Evolutionary conservation across 2,113 vertebrate species (phyloP).

Genomic region (Anguilla rostrata): DNA sequence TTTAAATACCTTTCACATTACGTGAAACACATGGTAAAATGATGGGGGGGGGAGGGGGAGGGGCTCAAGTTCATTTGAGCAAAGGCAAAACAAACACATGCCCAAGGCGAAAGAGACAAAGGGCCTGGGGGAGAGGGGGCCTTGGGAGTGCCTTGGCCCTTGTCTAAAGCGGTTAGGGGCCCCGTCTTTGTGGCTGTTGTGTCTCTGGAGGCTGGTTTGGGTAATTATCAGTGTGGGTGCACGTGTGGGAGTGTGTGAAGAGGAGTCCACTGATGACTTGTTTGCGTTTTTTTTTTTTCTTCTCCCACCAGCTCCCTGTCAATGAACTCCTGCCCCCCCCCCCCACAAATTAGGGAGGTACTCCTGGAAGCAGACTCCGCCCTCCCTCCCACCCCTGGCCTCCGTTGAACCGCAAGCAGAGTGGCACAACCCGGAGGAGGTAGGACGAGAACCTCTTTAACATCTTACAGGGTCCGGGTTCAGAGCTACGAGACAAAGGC

Average conservation of each 20-base stretch:
- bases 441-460: constrained; percentile 63
- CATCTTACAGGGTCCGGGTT: constrained; percentile 43
- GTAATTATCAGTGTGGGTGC: constrained; percentile 45
- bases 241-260: constrained; percentile 1
- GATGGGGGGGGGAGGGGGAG: constrained; percentile 32
- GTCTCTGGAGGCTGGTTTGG: constrained; percentile 56
- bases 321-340: constrained; percentile 20
- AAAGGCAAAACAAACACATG: constrained; percentile 63
- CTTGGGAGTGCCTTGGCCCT: constrained; percentile 56
- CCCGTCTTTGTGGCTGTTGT: constrained; percentile 54
- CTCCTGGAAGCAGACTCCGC: constrained; percentile 26
- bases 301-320: constrained; percentile 27
- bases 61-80: constrained; percentile 57
- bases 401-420: constrained; percentile 35
- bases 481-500: constrained; percentile 65
- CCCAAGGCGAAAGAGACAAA: constrained; percentile 50
- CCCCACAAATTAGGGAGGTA: constrained; percentile 27
- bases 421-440: constrained; percentile 45
- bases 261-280: constrained; percentile 16
- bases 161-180: constrained; percentile 63
- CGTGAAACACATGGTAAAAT: constrained; percentile 16
- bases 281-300: constrained; percentile 22
- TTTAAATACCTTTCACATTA: constrained; percentile 21
- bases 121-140: constrained; percentile 35
- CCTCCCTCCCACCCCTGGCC: constrained; percentile 9